Conservation (phyloP, 2,888 invertebrate species). For the Ennomos fuscantarius region DNA sequence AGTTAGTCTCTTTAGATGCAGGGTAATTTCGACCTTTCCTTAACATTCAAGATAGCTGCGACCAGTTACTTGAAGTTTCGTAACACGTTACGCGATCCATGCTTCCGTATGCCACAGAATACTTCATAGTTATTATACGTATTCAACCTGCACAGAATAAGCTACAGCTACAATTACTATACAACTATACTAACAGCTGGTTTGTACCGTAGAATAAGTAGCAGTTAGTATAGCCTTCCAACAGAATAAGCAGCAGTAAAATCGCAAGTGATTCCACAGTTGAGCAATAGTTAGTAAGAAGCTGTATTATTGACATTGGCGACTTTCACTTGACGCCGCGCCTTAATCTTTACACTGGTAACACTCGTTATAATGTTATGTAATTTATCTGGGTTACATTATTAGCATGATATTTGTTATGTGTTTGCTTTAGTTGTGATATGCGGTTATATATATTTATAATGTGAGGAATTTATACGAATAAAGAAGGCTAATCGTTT, state of each 20-base stretch:
- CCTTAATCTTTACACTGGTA: slow-evolving; percentile 12
- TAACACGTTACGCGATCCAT: slow-evolving; percentile 28
- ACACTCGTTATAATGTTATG: slow-evolving; percentile 16
- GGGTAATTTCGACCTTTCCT: slow-evolving; percentile 17
- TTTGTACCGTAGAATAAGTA: not conserved
- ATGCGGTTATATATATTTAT: no score
- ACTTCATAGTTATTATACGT: slow-evolving; percentile 1
- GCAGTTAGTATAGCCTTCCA: not conserved
- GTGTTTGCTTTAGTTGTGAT: not conserved
- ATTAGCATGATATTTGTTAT: slow-evolving; percentile 22
- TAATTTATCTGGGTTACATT: slow-evolving; percentile 26
- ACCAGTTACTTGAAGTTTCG: slow-evolving; percentile 20
- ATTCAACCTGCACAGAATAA: not conserved
- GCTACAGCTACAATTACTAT: not conserved
- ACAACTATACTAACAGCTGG: no score
- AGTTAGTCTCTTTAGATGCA: slow-evolving; percentile 9
- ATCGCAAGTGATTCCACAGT: slow-evolving; percentile 6
- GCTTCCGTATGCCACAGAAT: slow-evolving; percentile 27
- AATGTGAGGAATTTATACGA: no score
- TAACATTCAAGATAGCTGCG: slow-evolving; percentile 14
- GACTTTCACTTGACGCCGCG: slow-evolving; percentile 27
- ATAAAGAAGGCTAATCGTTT: no score
- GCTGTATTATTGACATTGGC: slow-evolving; percentile 23
- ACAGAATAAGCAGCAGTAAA: slow-evolving; percentile 9
- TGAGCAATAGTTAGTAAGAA: slow-evolving; percentile 18